Percentiles rank a stretch among this genome's conserved stretches.
These are phyloP conservation scores for Invenusta paracnida DNA, from an alignment of 2,888 invertebrate species.

Conservation along the genomic window DNA sequence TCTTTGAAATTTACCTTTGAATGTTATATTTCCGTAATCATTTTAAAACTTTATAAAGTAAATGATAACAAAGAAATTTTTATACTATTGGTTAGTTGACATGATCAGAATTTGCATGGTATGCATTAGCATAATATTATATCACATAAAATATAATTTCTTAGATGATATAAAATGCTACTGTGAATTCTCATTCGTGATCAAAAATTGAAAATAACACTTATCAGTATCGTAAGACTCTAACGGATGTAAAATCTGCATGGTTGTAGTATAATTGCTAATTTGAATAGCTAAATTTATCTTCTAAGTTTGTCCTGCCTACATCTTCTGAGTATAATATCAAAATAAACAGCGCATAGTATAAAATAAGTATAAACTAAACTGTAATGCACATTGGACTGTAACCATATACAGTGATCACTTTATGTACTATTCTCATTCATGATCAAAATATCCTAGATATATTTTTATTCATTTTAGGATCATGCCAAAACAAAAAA, in stretches of 20 bases:
- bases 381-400: neutral
- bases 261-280: neutral
- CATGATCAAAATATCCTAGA: neutral
- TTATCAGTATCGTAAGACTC: neutral
- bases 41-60: neutral
- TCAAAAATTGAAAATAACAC: neutral
- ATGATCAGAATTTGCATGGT: neutral
- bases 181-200: neutral
- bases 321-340: too few species aligned
- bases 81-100: neutral
- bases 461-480: neutral
- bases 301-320: too few species aligned
- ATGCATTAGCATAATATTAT: neutral
- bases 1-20: neutral
- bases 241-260: neutral
- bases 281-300: neutral
- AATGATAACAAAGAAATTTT: neutral
- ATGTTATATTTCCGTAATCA: neutral
- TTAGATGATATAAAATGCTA: neutral
- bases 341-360: too few species aligned
- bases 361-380: too few species aligned
- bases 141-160: neutral
- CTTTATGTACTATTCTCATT: neutral
- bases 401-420: neutral
- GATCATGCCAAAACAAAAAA: neutral